A percentile compares a stretch with the other conserved stretches of the same genome.
Evolutionary conservation across 2,113 vertebrate species (phyloP).

Genomic region (Dendropsophus ebraccatus): DNA sequence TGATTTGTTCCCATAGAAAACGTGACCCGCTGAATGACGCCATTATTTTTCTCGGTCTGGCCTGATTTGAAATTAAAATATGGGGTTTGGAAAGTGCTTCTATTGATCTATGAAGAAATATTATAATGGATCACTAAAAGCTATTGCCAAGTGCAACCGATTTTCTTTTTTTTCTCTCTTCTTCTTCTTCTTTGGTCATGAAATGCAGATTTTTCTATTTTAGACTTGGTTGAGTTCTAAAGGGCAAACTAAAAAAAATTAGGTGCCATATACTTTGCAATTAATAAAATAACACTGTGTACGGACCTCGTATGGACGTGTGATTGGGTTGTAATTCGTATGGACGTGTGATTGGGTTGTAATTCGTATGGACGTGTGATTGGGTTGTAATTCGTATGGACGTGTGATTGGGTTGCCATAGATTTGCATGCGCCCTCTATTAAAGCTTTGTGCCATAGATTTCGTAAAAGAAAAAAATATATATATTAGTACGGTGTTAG

Average conservation of each 20-base stretch:
- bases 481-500: too few species aligned
- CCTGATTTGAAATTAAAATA: constrained; percentile 34
- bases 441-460: too few species aligned
- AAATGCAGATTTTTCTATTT: neutral
- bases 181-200: neutral
- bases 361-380: too few species aligned
- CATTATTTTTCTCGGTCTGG: neutral
- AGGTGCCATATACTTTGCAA: neutral
- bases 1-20: constrained; percentile 16
- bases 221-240: neutral
- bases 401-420: too few species aligned
- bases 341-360: too few species aligned
- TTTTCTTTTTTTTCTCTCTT: constrained; percentile 6
- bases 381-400: too few species aligned
- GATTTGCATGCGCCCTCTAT: too few species aligned
- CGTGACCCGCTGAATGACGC: constrained; percentile 3
- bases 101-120: constrained; percentile 32
- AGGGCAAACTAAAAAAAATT: neutral
- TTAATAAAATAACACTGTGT: neutral
- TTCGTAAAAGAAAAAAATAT: too few species aligned
- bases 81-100: neutral
- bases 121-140: constrained; percentile 12
- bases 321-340: too few species aligned
- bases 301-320: too few species aligned
- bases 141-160: constrained; percentile 8